Evolutionary conservation across 2,797 vertebrate species (phyloP).

Genomic region (Thripadectes ignobilis): DNA sequence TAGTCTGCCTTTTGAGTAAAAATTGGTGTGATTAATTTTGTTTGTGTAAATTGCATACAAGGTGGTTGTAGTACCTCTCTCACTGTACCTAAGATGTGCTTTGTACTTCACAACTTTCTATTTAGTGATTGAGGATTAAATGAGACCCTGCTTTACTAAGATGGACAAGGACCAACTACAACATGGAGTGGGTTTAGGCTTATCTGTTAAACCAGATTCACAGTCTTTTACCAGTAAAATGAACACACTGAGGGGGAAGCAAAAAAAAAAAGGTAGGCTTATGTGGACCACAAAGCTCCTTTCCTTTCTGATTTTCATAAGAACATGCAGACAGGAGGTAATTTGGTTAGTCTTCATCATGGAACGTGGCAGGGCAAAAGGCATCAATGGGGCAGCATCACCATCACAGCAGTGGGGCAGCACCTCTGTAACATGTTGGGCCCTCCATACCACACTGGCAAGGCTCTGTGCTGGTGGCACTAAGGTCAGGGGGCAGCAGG

Average conservation of each 20-base stretch:
- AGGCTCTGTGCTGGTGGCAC: not conserved
- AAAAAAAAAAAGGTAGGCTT: not conserved
- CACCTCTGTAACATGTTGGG: rapidly evolving
- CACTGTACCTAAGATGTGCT: not conserved
- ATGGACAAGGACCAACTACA: not conserved
- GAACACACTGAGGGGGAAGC: rapidly evolving
- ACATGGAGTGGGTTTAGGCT: not conserved
- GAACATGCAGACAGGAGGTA: not conserved
- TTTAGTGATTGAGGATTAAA: not conserved
- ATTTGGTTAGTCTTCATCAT: not conserved
- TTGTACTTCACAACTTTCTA: not conserved
- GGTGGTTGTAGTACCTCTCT: not conserved
- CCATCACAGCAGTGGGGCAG: not conserved
- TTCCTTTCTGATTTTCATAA: not conserved
- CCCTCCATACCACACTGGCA: not conserved
- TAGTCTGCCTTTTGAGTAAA: not conserved
- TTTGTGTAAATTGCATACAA: not conserved
- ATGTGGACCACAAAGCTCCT: not conserved
- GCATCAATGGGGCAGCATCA: not conserved
- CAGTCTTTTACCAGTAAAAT: not conserved
- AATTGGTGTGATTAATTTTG: not conserved
- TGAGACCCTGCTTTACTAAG: not conserved
- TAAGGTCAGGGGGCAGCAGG: not conserved
- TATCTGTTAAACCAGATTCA: not conserved
- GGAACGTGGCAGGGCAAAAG: not conserved